Evolutionary conservation across 2,113 vertebrate genomes (phyloP), one percentile per base, ranked within the genome.

Genomic region (Trogon melanurus): DNA sequence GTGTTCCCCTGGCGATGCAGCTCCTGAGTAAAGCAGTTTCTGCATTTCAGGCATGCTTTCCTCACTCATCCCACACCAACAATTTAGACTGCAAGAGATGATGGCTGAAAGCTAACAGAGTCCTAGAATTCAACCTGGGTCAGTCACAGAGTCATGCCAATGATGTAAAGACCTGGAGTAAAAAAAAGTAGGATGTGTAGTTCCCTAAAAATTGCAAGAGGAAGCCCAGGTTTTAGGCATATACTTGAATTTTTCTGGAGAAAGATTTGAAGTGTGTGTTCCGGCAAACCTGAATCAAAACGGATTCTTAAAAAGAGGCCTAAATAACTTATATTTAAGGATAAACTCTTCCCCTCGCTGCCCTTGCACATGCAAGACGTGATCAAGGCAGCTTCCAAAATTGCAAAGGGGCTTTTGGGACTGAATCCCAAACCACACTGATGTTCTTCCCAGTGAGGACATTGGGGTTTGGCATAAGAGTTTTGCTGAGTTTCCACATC

Each of bases 41-140:
- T 30, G 20, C 0, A 0, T 6, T 41, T 65, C 8, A 54, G 30
- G 38, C 12, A 2, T 2, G 8, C 9, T 53, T 38, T 34, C 86
- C 36, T 79, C 32, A 14, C 34, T 30, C 17, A 8, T 11, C 64
- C 57, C 71, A 6, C 38, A 27, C 9, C 6, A 13, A 5, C 5
- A 38, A 45, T 26, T 48, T 53, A 23, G 12, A 25, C 12, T 29
- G 27, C 18, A 56, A 91, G 67, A 65, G 41, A 18, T 16, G 14
- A 72, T 67, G 45, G 29, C 9, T 56, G 20, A 41, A 79, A 61
- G 5, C 9, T 57, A 22, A 17, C 11, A 8, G 34, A 6, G 9
- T 27, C 23, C 34, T 53, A 23, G 22, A 80, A 53, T 45, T 53
- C 47, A 72, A 5, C 27, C 21, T 36, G 45, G 67, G 19, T 62